Percentiles rank a stretch among this genome's conserved stretches.
Evolutionary conservation across 2,888 invertebrate species (phyloP).

Genomic region (Cylloceria caligata): DNA sequence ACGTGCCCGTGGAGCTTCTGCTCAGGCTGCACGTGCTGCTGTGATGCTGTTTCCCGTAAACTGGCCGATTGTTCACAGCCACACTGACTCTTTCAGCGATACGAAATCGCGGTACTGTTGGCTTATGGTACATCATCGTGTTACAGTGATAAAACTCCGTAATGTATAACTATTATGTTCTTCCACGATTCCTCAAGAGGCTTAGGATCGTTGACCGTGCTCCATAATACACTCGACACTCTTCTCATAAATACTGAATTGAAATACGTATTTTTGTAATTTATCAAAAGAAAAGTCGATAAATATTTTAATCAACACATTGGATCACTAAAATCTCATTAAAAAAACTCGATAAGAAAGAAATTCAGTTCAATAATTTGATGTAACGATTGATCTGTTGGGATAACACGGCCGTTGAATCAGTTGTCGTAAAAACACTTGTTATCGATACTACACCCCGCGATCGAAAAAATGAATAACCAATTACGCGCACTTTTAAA

Average conservation of each 20-base stretch:
- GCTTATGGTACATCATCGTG: conserved; percentile 83
- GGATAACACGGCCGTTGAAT: not conserved
- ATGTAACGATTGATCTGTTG: not conserved
- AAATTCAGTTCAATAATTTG: not conserved
- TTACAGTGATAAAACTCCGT: conserved; percentile 15
- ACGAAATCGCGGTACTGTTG: conserved; percentile 83
- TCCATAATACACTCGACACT: conserved; percentile 23
- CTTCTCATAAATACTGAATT: conserved; percentile 10
- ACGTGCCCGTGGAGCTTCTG: conserved; percentile 75
- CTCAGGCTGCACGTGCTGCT: conserved; percentile 80
- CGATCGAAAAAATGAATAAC: not conserved
- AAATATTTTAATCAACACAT: not conserved
- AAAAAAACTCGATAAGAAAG: not conserved
- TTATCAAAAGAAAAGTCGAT: not conserved
- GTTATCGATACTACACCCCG: conserved; percentile 14
- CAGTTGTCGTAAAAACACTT: conserved; percentile 3
- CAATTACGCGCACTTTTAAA: not conserved
- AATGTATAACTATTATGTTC: conserved; percentile 21
- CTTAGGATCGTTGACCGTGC: conserved; percentile 42
- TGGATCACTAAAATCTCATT: not conserved
- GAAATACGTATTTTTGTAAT: not conserved
- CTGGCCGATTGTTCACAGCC: conserved; percentile 81
- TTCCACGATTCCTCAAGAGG: conserved; percentile 3
- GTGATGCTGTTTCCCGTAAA: conserved; percentile 80
- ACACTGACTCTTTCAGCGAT: conserved; percentile 83